Conservation (phyloP, 2,113 vertebrate species). For the Centropus unirufus region DNA sequence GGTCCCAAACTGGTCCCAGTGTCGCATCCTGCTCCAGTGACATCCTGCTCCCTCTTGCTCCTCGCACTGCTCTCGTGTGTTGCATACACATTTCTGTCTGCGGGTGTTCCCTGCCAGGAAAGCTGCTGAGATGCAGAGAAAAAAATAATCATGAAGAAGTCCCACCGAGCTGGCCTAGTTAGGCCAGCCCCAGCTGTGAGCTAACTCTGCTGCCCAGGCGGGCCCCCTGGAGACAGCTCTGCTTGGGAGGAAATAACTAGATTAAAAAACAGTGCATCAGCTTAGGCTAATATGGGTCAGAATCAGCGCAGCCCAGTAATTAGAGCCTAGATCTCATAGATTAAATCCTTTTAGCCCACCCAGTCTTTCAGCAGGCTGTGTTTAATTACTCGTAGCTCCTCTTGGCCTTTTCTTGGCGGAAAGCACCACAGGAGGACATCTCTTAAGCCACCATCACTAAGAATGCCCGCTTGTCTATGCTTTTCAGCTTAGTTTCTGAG, state of each 20-base stretch:
- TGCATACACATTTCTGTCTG: neutral
- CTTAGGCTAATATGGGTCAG: neutral
- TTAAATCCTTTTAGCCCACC: neutral
- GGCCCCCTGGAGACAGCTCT: neutral
- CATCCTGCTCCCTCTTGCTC: neutral
- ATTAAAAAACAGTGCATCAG: neutral
- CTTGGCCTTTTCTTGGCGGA: neutral
- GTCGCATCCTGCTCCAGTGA: too few species aligned
- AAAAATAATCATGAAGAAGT: neutral
- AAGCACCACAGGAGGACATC: neutral
- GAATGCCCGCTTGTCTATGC: neutral
- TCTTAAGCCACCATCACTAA: accelerated
- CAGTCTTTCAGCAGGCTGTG: neutral
- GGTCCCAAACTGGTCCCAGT: neutral
- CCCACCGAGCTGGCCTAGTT: conserved; percentile 24
- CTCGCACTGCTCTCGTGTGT: accelerated
- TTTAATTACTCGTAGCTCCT: neutral
- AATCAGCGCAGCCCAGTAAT: neutral
- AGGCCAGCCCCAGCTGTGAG: neutral
- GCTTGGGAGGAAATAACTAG: neutral
- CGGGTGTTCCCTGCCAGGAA: neutral
- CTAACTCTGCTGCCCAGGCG: neutral
- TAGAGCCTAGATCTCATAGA: neutral
- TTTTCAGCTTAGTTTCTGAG: neutral
- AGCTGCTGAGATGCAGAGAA: accelerated